These are phyloP conservation scores for Styela plicata DNA, from an alignment of 23 tunicate species.

Conservation along the genomic window DNA sequence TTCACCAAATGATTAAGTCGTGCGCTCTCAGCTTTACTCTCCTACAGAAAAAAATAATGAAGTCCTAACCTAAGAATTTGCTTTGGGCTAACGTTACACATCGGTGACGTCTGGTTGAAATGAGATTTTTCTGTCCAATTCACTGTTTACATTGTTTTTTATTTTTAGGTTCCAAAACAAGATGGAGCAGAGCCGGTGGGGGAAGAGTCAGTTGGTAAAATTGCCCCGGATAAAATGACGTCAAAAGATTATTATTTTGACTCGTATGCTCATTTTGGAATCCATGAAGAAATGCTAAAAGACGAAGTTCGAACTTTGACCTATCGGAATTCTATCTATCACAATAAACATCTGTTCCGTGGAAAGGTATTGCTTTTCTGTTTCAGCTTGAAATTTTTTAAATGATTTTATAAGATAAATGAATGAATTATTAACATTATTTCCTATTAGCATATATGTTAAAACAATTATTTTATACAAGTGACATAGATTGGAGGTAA, in stretches of 20 bases:
- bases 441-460: too few relatives aligned
- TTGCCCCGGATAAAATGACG: conserved; percentile 92
- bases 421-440: too few relatives aligned
- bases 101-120: neutral
- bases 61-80: too few relatives aligned
- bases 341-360: conserved; percentile 91
- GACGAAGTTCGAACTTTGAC: conserved; percentile 98
- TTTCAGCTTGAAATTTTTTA: too few relatives aligned
- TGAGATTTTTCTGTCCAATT: neutral
- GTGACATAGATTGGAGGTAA: too few relatives aligned
- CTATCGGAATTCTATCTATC: conserved; percentile 91
- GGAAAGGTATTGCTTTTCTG: conserved; percentile 36
- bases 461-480: too few relatives aligned
- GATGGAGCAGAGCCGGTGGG: conserved; percentile 29
- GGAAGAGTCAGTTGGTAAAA: conserved; percentile 55
- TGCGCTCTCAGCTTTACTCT: too few relatives aligned
- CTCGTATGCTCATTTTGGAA: conserved; percentile 98
- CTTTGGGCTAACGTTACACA: too few relatives aligned
- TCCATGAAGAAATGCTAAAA: conserved; percentile 99
- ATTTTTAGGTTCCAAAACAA: conserved; percentile 4
- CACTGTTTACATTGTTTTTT: conserved; percentile 1
- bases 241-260: conserved; percentile 99
- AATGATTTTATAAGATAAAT: too few relatives aligned
- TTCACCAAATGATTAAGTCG: too few relatives aligned
- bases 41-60: too few relatives aligned